Evolutionary conservation across 2,113 vertebrate species (phyloP), one percentile per base, ranked within the genome.

Genomic region (Sinocyclocheilus rhinocerous): DNA sequence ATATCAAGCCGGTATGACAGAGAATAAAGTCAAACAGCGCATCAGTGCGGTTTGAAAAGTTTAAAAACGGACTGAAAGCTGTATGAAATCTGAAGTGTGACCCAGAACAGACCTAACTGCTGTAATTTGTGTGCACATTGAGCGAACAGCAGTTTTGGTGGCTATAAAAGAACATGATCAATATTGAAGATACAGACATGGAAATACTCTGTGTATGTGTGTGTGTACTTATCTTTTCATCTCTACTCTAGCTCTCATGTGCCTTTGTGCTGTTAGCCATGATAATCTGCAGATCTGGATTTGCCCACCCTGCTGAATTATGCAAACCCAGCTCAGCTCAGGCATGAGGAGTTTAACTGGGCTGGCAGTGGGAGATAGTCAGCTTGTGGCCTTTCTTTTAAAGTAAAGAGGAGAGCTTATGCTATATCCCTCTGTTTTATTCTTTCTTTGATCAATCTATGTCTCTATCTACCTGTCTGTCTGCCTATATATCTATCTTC

Each of bases 321-420:
- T 48, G 45, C 45, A 48, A 48, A 48, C 10, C 45, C 10, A 48
- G 45, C 45, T 12, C 45, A 48, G 45, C 11, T 48, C 45, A 48
- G 11, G 45, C 11, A 0, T 48, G 45, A 48, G 45, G 45, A 48
- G 45, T 48, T 48, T 12, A 48, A 48, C 45, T 48, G 45, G 10
- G 45, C 45, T 48, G 10, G 45, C 45, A 12, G 45, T 48, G 45
- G 45, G 45, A 48, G 45, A 48, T 48, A 48, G 45, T 87, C 86
- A 77, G 86, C 80, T 87, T 89, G 84, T 86, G 81, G 69, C 50
- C 84, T 86, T 33, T 57, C 72, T 82, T 85, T 86, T 83, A 59
- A 81, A 81, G 52, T 76, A 59, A 84, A 63, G 52, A 81, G 77
- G 10, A 83, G 59, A 78, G 73, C 9, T n/a, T 61, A 39, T 72